These are phyloP conservation scores for Melanotaenia boesemani DNA, from an alignment of 2,797 vertebrate species.

Conservation along the genomic window DNA sequence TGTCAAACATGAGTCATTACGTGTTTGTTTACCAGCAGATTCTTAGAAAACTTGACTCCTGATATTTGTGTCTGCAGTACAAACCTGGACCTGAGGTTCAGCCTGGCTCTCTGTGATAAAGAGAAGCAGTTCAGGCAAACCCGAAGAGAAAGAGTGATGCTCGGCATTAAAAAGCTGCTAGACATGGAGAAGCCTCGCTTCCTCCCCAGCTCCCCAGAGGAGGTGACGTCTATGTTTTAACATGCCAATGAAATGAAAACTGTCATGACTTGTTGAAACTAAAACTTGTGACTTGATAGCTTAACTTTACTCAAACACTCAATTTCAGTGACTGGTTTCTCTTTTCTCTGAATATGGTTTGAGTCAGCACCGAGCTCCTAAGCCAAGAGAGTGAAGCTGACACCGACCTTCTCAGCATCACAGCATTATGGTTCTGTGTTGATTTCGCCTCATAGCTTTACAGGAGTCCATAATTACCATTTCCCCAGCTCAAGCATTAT, in stretches of 20 bases:
- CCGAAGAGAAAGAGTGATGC: slow-evolving; percentile 88
- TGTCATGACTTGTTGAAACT: neutral
- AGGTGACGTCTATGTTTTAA: slow-evolving; percentile 71
- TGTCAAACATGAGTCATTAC: neutral
- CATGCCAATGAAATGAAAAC: neutral
- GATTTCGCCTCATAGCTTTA: no score
- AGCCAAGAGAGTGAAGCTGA: neutral
- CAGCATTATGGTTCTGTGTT: neutral
- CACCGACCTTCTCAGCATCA: neutral
- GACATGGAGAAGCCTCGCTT: slow-evolving; percentile 86
- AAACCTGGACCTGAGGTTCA: slow-evolving; percentile 93
- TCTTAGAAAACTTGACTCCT: neutral
- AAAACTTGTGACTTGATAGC: neutral
- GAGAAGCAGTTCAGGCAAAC: slow-evolving; percentile 91
- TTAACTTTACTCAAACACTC: neutral
- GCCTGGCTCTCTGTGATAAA: slow-evolving; percentile 92
- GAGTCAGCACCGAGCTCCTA: neutral
- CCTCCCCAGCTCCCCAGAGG: slow-evolving; percentile 84
- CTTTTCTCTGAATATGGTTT: neutral
- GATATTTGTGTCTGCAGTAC: slow-evolving; percentile 78
- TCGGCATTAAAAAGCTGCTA: slow-evolving; percentile 91
- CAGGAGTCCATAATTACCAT: no score
- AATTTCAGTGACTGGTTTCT: neutral
- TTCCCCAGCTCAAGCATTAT: no score
- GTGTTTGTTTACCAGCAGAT: neutral